These are phyloP conservation scores for Drosophila leontia DNA, from an alignment of 1,140 invertebrate species.

Conservation along the genomic window DNA sequence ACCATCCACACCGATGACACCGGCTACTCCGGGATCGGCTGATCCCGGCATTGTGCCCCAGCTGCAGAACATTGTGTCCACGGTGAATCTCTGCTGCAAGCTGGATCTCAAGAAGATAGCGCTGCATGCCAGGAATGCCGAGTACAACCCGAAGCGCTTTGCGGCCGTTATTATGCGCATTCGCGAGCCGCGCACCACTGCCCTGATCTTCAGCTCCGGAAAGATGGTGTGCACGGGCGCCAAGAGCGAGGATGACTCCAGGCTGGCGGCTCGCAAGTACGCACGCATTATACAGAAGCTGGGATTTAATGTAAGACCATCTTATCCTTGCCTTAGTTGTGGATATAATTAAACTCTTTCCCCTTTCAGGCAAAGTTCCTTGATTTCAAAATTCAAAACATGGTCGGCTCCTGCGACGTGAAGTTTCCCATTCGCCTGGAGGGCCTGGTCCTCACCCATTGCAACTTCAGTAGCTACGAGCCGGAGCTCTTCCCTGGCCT, in stretches of 20 bases:
- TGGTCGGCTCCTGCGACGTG: constrained; percentile 99
- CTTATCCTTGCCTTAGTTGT: no score
- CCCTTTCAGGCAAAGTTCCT: constrained; percentile 96
- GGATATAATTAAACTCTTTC: constrained; percentile 25
- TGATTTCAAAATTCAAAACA: constrained; percentile 99
- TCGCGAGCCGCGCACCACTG: constrained; percentile 98
- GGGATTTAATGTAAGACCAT: constrained; percentile 92
- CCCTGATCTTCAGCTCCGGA: constrained; percentile 99
- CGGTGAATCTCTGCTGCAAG: constrained; percentile 98
- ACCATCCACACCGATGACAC: constrained; percentile 94
- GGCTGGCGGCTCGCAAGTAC: constrained; percentile 98
- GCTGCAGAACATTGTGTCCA: constrained; percentile 98
- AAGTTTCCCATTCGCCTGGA: constrained; percentile 99
- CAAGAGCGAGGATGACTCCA: constrained; percentile 99
- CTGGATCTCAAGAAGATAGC: constrained; percentile 99
- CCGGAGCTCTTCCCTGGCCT: constrained; percentile 98
- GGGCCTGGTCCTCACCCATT: constrained; percentile 97
- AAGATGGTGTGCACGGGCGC: constrained; percentile 99
- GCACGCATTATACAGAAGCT: constrained; percentile 99
- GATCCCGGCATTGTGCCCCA: constrained; percentile 97
- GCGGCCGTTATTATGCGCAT: constrained; percentile 99
- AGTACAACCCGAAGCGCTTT: constrained; percentile 99
- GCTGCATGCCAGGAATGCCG: constrained; percentile 99
- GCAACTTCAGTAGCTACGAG: constrained; percentile 98
- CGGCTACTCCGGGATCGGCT: constrained; percentile 96